Evolutionary conservation across 23 tunicate genomes (phyloP).

Genomic region (Aplidium turbinatum): DNA sequence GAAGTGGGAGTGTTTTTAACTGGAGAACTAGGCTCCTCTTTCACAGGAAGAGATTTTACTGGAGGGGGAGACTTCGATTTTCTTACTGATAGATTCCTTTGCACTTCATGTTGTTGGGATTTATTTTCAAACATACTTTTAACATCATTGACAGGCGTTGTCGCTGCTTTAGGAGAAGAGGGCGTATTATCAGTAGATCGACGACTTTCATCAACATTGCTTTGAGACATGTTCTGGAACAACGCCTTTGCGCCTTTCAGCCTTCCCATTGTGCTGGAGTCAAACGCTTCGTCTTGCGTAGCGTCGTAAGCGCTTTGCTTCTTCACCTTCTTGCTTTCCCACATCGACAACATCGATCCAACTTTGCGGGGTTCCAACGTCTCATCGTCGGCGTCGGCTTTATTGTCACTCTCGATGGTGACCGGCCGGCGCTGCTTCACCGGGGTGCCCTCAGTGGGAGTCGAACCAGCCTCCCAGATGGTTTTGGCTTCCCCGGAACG

Average conservation of each 20-base stretch:
- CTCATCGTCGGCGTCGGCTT: not conserved
- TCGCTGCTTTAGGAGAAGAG: not conserved
- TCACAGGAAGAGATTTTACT: constrained; percentile 11
- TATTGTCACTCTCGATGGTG: constrained; percentile 11
- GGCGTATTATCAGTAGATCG: not conserved
- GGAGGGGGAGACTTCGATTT: constrained; percentile 1
- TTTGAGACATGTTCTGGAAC: constrained; percentile 57
- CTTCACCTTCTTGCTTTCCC: constrained; percentile 59
- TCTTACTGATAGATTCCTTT: not conserved
- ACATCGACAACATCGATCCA: constrained; percentile 62
- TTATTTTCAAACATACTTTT: constrained; percentile 35
- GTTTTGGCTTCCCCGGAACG: constrained; percentile 5
- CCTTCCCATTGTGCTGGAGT: constrained; percentile 53
- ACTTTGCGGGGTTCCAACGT: constrained; percentile 16
- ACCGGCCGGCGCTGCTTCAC: constrained; percentile 13
- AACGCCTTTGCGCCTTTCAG: constrained; percentile 87
- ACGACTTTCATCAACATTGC: not conserved
- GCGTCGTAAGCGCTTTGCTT: constrained; percentile 44
- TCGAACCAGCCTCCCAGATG: not conserved
- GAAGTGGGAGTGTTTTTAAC: not conserved
- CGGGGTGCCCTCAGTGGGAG: not conserved
- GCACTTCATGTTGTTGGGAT: not conserved
- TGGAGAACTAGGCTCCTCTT: not conserved
- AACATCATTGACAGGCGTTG: not conserved
- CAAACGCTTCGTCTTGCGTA: constrained; percentile 60